phyloP scores from a whole-genome alignment of 2,888 invertebrate species.

The Lepidochrysops patricia region DNA sequence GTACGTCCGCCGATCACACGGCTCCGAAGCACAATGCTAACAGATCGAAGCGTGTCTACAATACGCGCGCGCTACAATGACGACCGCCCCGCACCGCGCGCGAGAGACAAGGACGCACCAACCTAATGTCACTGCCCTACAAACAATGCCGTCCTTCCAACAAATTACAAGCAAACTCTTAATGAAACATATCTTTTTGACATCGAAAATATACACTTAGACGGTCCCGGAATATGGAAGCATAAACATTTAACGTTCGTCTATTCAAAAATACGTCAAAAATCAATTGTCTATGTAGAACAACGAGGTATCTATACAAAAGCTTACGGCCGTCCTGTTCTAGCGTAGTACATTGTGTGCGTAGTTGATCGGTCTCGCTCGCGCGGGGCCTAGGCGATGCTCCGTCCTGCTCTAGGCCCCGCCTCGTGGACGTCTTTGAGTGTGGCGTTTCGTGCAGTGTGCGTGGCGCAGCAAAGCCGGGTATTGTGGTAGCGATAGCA shows the following conservation, averaged over 20 bases:
- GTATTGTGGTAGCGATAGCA: conserved; percentile 64
- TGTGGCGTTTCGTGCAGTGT: conserved; percentile 48
- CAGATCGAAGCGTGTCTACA: conserved; percentile 71
- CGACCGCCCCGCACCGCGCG: conserved; percentile 60
- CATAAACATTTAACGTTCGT: conserved; percentile 13
- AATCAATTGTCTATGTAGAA: conserved; percentile 70
- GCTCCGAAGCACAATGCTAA: conserved; percentile 67
- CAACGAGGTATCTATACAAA: conserved; percentile 71
- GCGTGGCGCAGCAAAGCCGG: conserved; percentile 53
- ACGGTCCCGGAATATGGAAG: background rate
- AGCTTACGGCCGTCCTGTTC: conserved; percentile 66
- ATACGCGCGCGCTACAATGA: conserved; percentile 74
- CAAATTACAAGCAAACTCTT: conserved; percentile 34
- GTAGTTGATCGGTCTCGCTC: conserved; percentile 50
- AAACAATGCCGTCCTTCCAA: conserved; percentile 65
- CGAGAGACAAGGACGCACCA: conserved; percentile 71
- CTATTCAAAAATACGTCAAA: conserved; percentile 40
- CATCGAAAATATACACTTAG: conserved; percentile 4
- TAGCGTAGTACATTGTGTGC: conserved; percentile 58
- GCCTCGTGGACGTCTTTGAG: conserved; percentile 58
- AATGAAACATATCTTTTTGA: conserved; percentile 36
- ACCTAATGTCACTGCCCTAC: conserved; percentile 72
- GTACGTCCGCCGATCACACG: conserved; percentile 54
- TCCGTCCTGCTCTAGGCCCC: conserved; percentile 64
- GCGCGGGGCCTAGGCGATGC: conserved; percentile 46